Evolutionary conservation across 1,140 invertebrate species (phyloP).

Genomic region (Nasonia giraulti): DNA sequence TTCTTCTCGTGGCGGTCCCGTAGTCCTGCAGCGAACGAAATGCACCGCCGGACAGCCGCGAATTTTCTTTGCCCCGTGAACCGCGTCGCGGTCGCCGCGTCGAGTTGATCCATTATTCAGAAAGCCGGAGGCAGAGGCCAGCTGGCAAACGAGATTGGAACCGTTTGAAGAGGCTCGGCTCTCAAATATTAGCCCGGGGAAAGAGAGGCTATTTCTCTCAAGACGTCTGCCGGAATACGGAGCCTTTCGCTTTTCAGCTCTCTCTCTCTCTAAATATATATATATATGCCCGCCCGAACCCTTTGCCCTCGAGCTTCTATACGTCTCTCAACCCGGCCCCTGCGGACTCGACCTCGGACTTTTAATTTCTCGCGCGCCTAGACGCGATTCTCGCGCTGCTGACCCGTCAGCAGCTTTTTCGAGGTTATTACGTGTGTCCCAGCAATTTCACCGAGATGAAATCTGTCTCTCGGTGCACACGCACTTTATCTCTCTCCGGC

Average conservation of each 20-base stretch:
- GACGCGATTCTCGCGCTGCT: neutral
- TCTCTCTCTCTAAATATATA: neutral
- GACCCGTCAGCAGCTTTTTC: neutral
- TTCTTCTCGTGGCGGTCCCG: neutral
- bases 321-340: neutral
- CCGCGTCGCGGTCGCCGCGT: slow-evolving; percentile 27
- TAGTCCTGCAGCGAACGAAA: neutral
- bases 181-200: slow-evolving; percentile 56
- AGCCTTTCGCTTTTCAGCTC: slow-evolving; percentile 11
- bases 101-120: slow-evolving; percentile 60
- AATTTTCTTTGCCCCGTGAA: slow-evolving; percentile 55
- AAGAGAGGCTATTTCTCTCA: slow-evolving; percentile 42
- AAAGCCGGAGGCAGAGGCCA: slow-evolving; percentile 51
- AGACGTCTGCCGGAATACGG: slow-evolving; percentile 38
- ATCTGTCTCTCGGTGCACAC: neutral
- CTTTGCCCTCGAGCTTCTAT: neutral
- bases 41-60: slow-evolving; percentile 45
- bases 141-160: slow-evolving; percentile 55
- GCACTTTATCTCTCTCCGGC: neutral
- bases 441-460: neutral
- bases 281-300: neutral
- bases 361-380: neutral
- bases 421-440: neutral
- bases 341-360: neutral
- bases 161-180: slow-evolving; percentile 52